Conservation (phyloP, 2,888 invertebrate species). For the Nomada ferruginata region DNA sequence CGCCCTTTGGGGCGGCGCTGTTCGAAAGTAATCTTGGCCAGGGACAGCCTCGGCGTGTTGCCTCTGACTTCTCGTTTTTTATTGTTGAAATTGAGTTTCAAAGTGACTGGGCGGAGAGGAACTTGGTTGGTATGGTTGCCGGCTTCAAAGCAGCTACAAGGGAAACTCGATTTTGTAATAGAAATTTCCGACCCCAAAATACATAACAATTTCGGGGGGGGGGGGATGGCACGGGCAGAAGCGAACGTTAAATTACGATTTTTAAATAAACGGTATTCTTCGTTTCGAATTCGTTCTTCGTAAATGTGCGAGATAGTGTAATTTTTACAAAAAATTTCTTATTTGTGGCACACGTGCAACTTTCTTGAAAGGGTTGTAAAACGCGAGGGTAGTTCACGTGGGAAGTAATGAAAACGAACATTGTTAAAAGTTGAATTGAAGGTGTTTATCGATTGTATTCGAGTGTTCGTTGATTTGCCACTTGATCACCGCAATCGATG, state of each 20-base stretch:
- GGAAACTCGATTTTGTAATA: not conserved
- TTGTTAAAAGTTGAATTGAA: not conserved
- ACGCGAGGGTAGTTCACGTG: no score
- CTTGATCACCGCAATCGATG: slow-evolving; percentile 34
- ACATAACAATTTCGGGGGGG: not conserved
- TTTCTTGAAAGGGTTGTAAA: no score
- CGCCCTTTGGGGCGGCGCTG: slow-evolving; percentile 26
- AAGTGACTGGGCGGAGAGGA: slow-evolving; percentile 27
- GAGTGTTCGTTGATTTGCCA: slow-evolving; percentile 35
- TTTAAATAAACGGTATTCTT: no score
- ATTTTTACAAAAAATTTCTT: no score
- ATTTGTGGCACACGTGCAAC: no score
- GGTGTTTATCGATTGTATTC: slow-evolving; percentile 7
- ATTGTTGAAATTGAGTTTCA: slow-evolving; percentile 51
- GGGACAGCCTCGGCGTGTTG: not conserved
- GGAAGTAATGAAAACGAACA: no score
- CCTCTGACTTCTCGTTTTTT: slow-evolving; percentile 15
- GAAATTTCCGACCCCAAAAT: no score
- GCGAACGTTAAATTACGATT: not conserved
- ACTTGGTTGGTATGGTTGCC: slow-evolving; percentile 1
- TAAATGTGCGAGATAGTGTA: no score
- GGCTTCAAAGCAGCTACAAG: slow-evolving; percentile 1
- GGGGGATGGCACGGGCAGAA: no score
- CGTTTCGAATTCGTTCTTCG: no score
- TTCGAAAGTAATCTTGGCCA: slow-evolving; percentile 45